Conservation (phyloP, 2,113 vertebrate species). For the Boleophthalmus pectinirostris region DNA sequence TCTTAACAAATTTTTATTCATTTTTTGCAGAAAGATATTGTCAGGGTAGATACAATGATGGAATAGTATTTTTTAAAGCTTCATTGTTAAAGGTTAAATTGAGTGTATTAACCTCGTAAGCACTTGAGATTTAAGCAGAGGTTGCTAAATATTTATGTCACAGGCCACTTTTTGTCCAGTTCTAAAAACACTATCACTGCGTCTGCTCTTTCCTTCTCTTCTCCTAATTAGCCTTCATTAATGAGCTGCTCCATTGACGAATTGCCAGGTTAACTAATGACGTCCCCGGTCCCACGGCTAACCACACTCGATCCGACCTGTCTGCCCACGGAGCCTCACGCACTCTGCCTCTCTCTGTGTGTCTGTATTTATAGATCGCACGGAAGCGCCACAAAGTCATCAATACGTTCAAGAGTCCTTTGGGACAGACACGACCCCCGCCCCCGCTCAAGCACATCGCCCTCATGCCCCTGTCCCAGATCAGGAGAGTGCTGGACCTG, state of each 20-base stretch:
- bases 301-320: slow-evolving; percentile 12
- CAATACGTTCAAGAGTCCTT: slow-evolving; percentile 90
- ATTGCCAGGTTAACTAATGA: slow-evolving; percentile 42
- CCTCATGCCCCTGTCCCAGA: slow-evolving; percentile 97
- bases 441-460: slow-evolving; percentile 92
- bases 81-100: too few relatives aligned
- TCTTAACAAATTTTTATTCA: too few relatives aligned
- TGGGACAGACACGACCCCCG: slow-evolving; percentile 88
- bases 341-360: neutral
- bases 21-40: too few relatives aligned
- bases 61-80: too few relatives aligned
- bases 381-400: slow-evolving; percentile 97
- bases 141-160: neutral
- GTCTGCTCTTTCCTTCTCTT: slow-evolving; percentile 7
- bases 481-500: slow-evolving; percentile 93
- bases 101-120: neutral
- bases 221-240: slow-evolving; percentile 57
- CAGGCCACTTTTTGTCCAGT: neutral
- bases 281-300: slow-evolving; percentile 22
- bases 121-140: neutral
- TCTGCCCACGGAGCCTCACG: slow-evolving; percentile 8
- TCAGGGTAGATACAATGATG: too few relatives aligned
- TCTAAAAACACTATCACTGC: neutral
- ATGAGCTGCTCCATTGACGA: slow-evolving; percentile 66
- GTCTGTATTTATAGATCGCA: slow-evolving; percentile 82